Base-by-base conservation (phyloP, 1,140 invertebrate species). In the Aphaenogaster ashmeadi region DNA sequence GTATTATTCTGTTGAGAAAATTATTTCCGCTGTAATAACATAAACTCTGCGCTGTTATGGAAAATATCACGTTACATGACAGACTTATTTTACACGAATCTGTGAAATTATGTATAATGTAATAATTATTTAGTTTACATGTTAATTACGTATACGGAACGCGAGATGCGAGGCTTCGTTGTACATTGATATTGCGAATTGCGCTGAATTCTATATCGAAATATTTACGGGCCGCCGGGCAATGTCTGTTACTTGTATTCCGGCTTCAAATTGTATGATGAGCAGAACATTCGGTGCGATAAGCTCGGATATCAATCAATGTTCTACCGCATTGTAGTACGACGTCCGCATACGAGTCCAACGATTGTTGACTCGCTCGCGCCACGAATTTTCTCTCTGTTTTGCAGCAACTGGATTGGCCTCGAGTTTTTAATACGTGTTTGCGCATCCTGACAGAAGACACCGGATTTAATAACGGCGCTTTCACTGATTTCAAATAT, bases 391-490 rank as follows among this genome's bases (percentile, higher is more conserved):
- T 60, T 41, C 52, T 33, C 38, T 47, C 41, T 44, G 44, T 50
- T 72, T 72, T 52, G 66, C 3, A 72, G 38, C 18, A 38, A 38
- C 50, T 58, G 3, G 27, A 58, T 47, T 4, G 15, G 58, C 13
- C 27, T 27, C 33, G 18, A 54, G 52, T 86, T 88, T 91, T 93
- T 88, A 92, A 92, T 91, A 91, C 85, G 21, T 78, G 88, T 90
- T 87, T 87, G 67, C 21, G 11, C 67, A 91, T 77, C 21, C 21
- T 88, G 86, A 74, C 36, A 27, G 52, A 62, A 86, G 89, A 91
- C 90, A 88, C 75, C 74, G 88, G 91, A 91, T 93, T 92, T 92
- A 93, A 93, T 93, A 93, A 93, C 91, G 67, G 85, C 2, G 87
- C 83, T 88, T 88, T 88, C 90, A 86, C 75, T 56, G 88, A 78